Evolutionary conservation across 1,140 invertebrate species (phyloP), one percentile per base, ranked within the genome.

Genomic region (Drosophila sp.): DNA sequence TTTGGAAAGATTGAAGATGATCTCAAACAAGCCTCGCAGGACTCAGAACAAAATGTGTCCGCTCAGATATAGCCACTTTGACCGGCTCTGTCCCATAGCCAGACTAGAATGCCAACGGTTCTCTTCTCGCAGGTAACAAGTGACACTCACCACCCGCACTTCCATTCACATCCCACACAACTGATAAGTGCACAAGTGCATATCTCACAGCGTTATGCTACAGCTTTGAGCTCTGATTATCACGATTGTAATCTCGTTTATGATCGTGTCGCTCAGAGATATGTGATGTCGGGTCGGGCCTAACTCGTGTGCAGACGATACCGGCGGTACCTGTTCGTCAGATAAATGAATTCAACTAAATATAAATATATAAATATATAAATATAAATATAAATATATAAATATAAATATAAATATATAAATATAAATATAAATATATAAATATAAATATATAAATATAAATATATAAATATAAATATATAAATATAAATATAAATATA

Each of bases 131-230:
- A 66, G 59, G 21, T 50, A 69, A 50, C 66, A 25, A 64, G 45
- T 18, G 57, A 62, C 34, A 46, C n/a, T 38, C 9, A 48, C 36
- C 72, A 62, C 32, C 62, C 43, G 46, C 76, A 56, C 43, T 40
- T 56, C 61, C 72, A 80, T 76, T 56, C 57, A 53, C 64, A 58
- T 62, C 36, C 46, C 62, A 80, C 48, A 50, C 46, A 76, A 83
- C 81, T 86, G 81, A 86, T 86, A 84, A 84, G 65, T 64, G 61
- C 77, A 40, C 57, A 84, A 84, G 65, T 64, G 61, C 77, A 40
- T 51, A 66, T 18, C 53, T 45, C 50, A 53, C 50, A 21, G 56
- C 59, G 69, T 62, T 66, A 76, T 78, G 82, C 63, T 78, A 65
- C 74, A 27, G 34, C 59, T 58, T 29, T 32, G 32, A 2, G 27